A percentile compares a stretch with the other conserved stretches of the same genome.
Conservation (phyloP, 2,797 vertebrate species). For the Trichosurus vulpecula region DNA sequence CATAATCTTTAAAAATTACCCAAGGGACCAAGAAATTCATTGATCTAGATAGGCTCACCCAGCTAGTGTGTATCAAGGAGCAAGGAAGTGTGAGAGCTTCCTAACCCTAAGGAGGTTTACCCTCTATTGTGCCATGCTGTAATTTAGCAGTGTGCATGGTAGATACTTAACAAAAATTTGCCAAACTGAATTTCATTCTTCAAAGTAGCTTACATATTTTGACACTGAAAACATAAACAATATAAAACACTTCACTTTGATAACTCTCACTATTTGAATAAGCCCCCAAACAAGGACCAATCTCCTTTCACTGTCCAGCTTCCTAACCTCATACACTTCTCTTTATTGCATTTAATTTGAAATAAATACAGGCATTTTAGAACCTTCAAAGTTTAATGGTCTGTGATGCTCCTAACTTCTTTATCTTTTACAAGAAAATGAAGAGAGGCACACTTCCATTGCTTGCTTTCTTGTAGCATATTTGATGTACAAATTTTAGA, state of each 20-base stretch:
- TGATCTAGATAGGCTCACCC: background rate
- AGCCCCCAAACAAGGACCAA: background rate
- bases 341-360: slow-evolving; percentile 26
- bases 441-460: background rate
- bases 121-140: background rate
- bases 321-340: background rate
- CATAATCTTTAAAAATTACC: background rate
- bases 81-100: background rate
- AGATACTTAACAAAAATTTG: background rate
- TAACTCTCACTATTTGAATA: background rate
- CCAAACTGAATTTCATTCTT: background rate
- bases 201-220: background rate
- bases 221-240: background rate
- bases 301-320: background rate
- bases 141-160: background rate
- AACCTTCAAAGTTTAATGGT: slow-evolving; percentile 2
- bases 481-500: slow-evolving; percentile 2
- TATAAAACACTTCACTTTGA: background rate
- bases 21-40: background rate
- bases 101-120: background rate
- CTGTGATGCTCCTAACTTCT: slow-evolving; percentile 3
- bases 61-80: background rate
- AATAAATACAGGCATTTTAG: background rate
- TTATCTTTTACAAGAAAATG: background rate
- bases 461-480: slow-evolving; percentile 5